A percentile compares a stretch with the other conserved stretches of the same genome.
Conservation (phyloP, 2,797 vertebrate species). For the Cheirogaleus major region DNA sequence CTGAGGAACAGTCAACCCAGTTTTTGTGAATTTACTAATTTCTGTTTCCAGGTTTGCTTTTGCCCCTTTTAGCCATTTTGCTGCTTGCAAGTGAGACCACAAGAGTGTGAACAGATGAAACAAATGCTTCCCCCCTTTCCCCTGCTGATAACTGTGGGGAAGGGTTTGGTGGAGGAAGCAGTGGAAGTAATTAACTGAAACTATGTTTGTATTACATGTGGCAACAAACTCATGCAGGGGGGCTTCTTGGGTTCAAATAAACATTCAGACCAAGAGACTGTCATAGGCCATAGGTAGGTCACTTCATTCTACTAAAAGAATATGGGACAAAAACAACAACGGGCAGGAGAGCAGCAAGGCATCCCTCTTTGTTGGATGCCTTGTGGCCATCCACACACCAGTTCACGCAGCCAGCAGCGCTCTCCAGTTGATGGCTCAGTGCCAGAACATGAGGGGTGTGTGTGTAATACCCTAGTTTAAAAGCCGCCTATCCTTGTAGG, state of each 20-base stretch:
- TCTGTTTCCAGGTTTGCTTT: neutral
- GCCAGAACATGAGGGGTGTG: neutral
- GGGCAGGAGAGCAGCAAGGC: neutral
- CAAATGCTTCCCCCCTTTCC: neutral
- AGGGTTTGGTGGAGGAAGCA: conserved; percentile 27
- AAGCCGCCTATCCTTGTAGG: neutral
- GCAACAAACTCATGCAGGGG: neutral
- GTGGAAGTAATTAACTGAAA: conserved; percentile 50
- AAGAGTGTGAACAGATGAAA: neutral
- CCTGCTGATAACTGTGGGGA: neutral
- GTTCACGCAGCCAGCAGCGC: neutral
- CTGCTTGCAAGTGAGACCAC: neutral
- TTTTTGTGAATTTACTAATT: conserved; percentile 13
- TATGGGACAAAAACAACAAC: neutral
- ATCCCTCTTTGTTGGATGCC: neutral
- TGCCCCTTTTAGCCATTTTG: neutral
- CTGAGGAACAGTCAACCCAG: neutral
- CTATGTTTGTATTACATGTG: conserved; percentile 19
- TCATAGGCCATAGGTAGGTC: neutral
- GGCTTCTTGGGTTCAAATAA: conserved; percentile 27
- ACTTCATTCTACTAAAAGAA: neutral
- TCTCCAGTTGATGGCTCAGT: neutral
- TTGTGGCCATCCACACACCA: neutral
- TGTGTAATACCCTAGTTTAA: neutral
- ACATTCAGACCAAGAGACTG: neutral